Percentiles rank a stretch among this genome's conserved stretches.
Conservation (phyloP, 2,888 invertebrate species). For the Tachystola acroxantha region DNA sequence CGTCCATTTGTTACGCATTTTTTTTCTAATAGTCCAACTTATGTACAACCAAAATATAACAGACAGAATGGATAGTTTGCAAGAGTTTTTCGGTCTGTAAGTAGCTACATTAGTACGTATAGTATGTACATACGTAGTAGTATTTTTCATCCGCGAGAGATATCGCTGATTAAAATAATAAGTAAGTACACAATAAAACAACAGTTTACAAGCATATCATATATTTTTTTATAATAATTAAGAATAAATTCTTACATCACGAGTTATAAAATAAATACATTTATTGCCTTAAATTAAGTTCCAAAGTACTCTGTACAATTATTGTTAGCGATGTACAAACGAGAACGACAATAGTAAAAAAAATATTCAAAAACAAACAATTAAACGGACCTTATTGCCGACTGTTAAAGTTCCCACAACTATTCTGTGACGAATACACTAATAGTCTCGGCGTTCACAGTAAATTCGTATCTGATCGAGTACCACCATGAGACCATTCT, state of each 20-base stretch:
- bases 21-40: no score
- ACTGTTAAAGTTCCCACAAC: constrained; percentile 45
- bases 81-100: no score
- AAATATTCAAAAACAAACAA: constrained; percentile 55
- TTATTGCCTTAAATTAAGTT: constrained; percentile 79
- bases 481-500: no score
- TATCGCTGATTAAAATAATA: no score
- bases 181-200: constrained; percentile 56
- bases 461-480: no score
- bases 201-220: constrained; percentile 74
- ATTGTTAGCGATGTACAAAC: constrained; percentile 79
- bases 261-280: constrained; percentile 79
- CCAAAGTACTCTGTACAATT: constrained; percentile 78
- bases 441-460: no score
- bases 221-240: constrained; percentile 78
- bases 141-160: no score
- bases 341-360: constrained; percentile 75
- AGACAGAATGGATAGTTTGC: no score
- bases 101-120: no score
- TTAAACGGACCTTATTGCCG: constrained; percentile 62
- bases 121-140: no score
- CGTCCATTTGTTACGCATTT: no score
- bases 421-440: constrained; percentile 60
- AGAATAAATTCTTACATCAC: constrained; percentile 79
- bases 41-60: no score